Conservation (phyloP, 1,140 invertebrate species). For the Macrocentrus cingulum region DNA sequence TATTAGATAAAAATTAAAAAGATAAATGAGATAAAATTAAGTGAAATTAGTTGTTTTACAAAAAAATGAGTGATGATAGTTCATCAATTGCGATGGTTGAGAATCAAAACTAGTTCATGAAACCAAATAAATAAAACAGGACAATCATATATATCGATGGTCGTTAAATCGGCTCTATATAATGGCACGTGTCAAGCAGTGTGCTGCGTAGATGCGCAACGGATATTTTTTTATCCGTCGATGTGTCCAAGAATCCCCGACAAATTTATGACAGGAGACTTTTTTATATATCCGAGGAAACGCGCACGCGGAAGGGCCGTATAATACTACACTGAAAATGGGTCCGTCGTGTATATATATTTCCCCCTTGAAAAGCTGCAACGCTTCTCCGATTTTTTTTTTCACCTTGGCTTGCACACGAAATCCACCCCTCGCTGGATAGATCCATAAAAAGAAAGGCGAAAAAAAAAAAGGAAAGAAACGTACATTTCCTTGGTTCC, state of each 20-base stretch:
- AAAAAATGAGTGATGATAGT: not conserved
- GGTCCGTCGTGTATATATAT: conserved; percentile 31
- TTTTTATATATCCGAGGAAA: conserved; percentile 42
- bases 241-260: conserved; percentile 14
- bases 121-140: conserved; percentile 11
- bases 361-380: conserved; percentile 29
- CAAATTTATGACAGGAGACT: conserved; percentile 34
- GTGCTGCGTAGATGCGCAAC: conserved; percentile 37
- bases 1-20: too few relatives aligned
- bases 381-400: conserved; percentile 25
- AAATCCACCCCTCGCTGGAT: conserved; percentile 33
- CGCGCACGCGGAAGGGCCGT: conserved; percentile 32
- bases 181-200: conserved; percentile 15
- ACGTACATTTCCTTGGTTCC: conserved; percentile 39
- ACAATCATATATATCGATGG: conserved; percentile 15
- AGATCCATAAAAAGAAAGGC: conserved; percentile 27
- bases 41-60: too few relatives aligned
- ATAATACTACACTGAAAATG: conserved; percentile 32
- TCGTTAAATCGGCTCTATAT: conserved; percentile 14
- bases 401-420: conserved; percentile 15
- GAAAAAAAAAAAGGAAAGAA: conserved; percentile 38
- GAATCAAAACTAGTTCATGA: not conserved
- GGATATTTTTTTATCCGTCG: conserved; percentile 37
- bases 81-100: not conserved
- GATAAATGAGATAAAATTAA: too few relatives aligned